phyloP scores from a whole-genome alignment of 2,797 vertebrate species.

The Paedocypris micromegethes region DNA sequence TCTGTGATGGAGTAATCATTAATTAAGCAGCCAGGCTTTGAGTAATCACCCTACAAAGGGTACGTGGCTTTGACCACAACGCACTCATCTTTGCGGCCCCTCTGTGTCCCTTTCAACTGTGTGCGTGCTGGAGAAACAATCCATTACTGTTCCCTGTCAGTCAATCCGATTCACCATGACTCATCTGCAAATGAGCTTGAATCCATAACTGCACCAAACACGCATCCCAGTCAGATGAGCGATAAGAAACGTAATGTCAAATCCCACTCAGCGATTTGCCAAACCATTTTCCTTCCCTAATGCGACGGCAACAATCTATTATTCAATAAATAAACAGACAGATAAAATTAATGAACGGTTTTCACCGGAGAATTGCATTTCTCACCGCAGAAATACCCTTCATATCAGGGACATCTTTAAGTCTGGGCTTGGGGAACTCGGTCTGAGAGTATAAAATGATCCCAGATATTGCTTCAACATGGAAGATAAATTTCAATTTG shows the following conservation, averaged over 20 bases:
- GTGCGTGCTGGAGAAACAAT: conserved; percentile 28
- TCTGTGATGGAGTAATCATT: conserved; percentile 60
- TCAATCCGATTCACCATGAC: conserved; percentile 51
- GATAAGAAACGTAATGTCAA: conserved; percentile 3
- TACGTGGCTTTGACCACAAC: conserved; percentile 63
- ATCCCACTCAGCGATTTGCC: conserved; percentile 8
- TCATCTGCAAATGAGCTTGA: conserved; percentile 51
- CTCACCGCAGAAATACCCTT: conserved; percentile 47
- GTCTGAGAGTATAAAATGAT: conserved; percentile 59
- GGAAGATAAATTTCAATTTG: conserved; percentile 71
- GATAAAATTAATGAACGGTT: conserved; percentile 49
- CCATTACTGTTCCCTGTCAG: conserved; percentile 34
- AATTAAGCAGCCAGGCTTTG: conserved; percentile 70
- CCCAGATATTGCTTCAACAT: conserved; percentile 63
- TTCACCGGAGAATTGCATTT: conserved; percentile 48
- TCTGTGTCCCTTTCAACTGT: conserved; percentile 60
- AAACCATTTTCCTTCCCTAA: background rate
- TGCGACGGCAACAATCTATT: conserved; percentile 19
- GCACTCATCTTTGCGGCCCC: conserved; percentile 61
- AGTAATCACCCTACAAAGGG: conserved; percentile 70
- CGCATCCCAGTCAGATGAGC: conserved; percentile 10
- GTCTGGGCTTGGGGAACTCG: conserved; percentile 59
- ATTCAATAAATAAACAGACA: conserved; percentile 50
- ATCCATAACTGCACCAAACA: conserved; percentile 44
- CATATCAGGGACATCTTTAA: conserved; percentile 58